Conservation (phyloP, 1,140 invertebrate genomes). For the Bactericera cockerelli region DNA sequence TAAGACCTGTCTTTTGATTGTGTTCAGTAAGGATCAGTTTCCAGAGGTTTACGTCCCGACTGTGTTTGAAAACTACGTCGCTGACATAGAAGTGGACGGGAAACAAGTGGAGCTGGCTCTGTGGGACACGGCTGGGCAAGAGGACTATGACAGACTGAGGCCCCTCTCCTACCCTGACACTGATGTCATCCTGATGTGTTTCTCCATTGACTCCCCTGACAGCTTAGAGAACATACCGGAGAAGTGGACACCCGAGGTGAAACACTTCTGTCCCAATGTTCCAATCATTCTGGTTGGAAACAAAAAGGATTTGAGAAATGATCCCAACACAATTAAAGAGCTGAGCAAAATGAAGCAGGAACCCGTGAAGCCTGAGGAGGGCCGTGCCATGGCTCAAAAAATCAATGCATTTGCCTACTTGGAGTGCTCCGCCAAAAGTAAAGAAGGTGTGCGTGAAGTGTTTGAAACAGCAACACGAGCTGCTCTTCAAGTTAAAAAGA, state of each 20-base stretch:
- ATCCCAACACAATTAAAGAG: constrained; percentile 90
- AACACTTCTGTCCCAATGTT: constrained; percentile 96
- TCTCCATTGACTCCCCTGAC: constrained; percentile 93
- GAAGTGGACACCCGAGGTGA: constrained; percentile 95
- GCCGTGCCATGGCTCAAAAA: constrained; percentile 95
- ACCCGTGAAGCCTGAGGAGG: constrained; percentile 94
- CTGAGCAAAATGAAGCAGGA: constrained; percentile 98
- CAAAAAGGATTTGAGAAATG: constrained; percentile 89
- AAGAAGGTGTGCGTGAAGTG: constrained; percentile 97
- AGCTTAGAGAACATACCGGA: constrained; percentile 94
- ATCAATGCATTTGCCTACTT: constrained; percentile 98
- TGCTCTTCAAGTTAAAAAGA: constrained; percentile 67
- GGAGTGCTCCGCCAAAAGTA: constrained; percentile 98
- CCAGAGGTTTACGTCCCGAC: constrained; percentile 97
- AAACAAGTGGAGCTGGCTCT: constrained; percentile 90
- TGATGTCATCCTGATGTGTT: constrained; percentile 96
- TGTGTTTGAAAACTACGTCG: constrained; percentile 98
- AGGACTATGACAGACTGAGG: constrained; percentile 93
- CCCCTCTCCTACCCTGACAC: constrained; percentile 95
- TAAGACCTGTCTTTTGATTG: constrained; percentile 94
- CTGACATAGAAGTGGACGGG: constrained; percentile 91
- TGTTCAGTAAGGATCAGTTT: constrained; percentile 97
- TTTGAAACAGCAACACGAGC: constrained; percentile 98
- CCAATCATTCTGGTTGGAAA: constrained; percentile 96
- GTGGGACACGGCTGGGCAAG: constrained; percentile 98